Evolutionary conservation across 2,888 invertebrate species (phyloP).

Genomic region (Scaeva pyrastri): DNA sequence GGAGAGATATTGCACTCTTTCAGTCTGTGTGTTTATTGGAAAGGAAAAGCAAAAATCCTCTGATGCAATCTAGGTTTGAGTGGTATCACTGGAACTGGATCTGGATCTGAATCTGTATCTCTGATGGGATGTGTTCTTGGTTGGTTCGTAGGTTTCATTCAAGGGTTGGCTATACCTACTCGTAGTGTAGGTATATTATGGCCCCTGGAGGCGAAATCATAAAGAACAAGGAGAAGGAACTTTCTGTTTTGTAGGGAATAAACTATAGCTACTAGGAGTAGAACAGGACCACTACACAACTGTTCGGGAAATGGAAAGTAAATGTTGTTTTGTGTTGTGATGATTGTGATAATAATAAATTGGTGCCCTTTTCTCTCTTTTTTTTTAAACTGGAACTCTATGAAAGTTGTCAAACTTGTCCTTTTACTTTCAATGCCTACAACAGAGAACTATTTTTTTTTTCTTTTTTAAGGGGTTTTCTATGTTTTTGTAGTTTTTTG

Average conservation of each 20-base stretch:
- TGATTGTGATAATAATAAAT: conserved; percentile 35
- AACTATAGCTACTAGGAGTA: neutral
- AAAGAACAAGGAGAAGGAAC: conserved; percentile 18
- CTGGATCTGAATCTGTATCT: neutral
- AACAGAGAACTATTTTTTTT: conserved; percentile 2
- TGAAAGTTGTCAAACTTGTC: conserved; percentile 48
- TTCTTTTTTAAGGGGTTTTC: conserved; percentile 3
- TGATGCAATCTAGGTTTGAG: conserved; percentile 35
- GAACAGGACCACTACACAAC: neutral
- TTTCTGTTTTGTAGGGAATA: neutral
- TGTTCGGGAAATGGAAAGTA: conserved; percentile 46
- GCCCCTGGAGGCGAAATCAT: conserved; percentile 31
- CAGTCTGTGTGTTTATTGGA: conserved; percentile 5
- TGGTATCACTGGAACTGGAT: neutral
- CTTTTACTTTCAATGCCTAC: conserved; percentile 19
- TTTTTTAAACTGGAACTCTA: neutral
- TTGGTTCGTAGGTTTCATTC: neutral
- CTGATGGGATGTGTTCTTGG: neutral
- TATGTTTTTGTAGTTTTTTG: neutral
- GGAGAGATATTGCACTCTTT: conserved; percentile 19
- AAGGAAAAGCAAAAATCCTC: conserved; percentile 12
- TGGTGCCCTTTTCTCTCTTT: conserved; percentile 19
- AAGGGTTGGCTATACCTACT: no score
- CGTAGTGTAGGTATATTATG: neutral
- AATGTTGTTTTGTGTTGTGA: conserved; percentile 46